Base-by-base conservation (phyloP, 2,888 invertebrate species). In the Melieria omissa region DNA sequence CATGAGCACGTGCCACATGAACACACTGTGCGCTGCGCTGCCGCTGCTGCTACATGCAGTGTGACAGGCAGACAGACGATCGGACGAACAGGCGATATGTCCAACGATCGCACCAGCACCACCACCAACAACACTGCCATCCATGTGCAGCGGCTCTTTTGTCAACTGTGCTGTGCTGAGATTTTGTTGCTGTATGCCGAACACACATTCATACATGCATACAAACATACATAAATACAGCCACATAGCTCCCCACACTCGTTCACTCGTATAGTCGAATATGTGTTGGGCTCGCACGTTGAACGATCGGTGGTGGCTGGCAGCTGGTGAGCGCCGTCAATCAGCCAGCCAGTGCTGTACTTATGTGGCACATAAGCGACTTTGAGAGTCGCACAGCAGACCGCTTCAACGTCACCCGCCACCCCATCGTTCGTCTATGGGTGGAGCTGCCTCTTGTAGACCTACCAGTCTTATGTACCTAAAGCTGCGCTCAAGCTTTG, bases 401-500 rank as follows among this genome's bases (percentile, higher is more conserved):
- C 29, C 29, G 29, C 29, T 46, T 7, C 1, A 45, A 7, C 7
- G 4, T n/a, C 45, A 16, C 10, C 14, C 55, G 29, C 10, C 14
- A 16, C 29, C 46, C 14, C 54, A 68, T 45, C 54, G 41, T 61
- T 49, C 65, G 60, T 65, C 71, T 68, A 74, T 77, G 77, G 77
- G 77, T 76, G 77, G 76, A 76, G 76, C 74, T 77, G 76, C 57
- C 73, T 74, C 76, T 76, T 67, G 75, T 67, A 57, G 66, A 42
- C 46, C 61, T 44, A 52, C 60, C 29, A 29, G 29, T 3, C 29
- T 2, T 29, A 3, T 29, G 29, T 29, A 29, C 29, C 29, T 29
- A 29, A 29, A 29, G 29, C 29, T 29, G 67, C 44, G 69, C 63
- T 72, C 66, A 64, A 9, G 2, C 41, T n/a, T 67, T 55, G 16